Percentiles rank a stretch among this genome's conserved stretches.
Evolutionary conservation across 2,797 vertebrate genomes (phyloP).

Genomic region (Decapterus maruadsi): DNA sequence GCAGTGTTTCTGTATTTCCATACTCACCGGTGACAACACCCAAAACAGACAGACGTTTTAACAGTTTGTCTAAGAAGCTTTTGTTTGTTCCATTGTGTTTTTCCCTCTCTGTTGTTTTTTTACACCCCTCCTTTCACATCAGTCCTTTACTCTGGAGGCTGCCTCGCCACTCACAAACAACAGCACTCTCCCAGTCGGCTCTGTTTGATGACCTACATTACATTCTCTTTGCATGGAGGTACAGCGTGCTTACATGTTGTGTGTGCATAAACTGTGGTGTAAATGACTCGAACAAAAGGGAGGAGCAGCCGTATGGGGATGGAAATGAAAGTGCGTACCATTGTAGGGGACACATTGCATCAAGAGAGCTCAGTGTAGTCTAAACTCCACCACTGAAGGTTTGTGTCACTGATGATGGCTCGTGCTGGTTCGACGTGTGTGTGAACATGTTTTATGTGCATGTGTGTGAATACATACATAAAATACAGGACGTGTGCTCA

Average conservation of each 20-base stretch:
- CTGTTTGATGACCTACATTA: slow-evolving; percentile 87
- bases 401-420: slow-evolving; percentile 66
- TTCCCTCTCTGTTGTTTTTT: slow-evolving; percentile 53
- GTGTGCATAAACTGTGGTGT: slow-evolving; percentile 78
- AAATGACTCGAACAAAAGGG: slow-evolving; percentile 80
- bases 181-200: slow-evolving; percentile 73
- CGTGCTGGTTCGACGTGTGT: slow-evolving; percentile 6
- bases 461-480: slow-evolving; percentile 41
- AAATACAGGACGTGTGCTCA: slow-evolving; percentile 29
- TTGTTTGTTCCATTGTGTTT: slow-evolving; percentile 85
- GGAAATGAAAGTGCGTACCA: slow-evolving; percentile 73
- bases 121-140: slow-evolving; percentile 66
- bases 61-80: slow-evolving; percentile 82
- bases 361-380: slow-evolving; percentile 66
- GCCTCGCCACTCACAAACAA: slow-evolving; percentile 77
- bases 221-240: slow-evolving; percentile 80
- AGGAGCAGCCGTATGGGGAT: slow-evolving; percentile 63
- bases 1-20: slow-evolving; percentile 72
- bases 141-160: slow-evolving; percentile 75
- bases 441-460: slow-evolving; percentile 41
- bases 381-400: slow-evolving; percentile 72
- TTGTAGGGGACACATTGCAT: slow-evolving; percentile 71
- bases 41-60: slow-evolving; percentile 79
- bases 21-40: slow-evolving; percentile 75
- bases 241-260: slow-evolving; percentile 78